Base-by-base conservation (phyloP, 2,888 invertebrate species). In the Apamea epomidion region DNA sequence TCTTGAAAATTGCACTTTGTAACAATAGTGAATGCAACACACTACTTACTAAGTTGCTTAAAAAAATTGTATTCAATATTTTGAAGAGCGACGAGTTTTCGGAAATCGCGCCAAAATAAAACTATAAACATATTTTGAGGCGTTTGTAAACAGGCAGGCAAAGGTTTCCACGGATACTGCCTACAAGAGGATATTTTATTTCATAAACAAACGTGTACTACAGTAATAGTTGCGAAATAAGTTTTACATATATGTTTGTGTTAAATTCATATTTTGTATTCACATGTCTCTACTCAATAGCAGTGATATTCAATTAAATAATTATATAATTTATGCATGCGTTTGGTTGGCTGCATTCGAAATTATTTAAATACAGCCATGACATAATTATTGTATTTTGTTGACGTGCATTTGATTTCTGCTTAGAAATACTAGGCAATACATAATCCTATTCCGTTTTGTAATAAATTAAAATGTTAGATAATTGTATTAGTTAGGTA, bases 351-450 rank as follows among this genome's bases (percentile, higher is more conserved):
- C 68, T 71, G 60, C 81, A 81, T 42, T 51, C n/a, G 70, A 25
- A 65, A 60, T 65, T 29, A 70, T 70, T 83, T 65, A 37, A 60
- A 54, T 62, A 60, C 58, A 69, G 42, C 82, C 86, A 60, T 75
- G 87, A 67, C 83, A 75, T 83, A 54, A 37, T 60, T 81, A 80
- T 65, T 51, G 1, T 25, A 45, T 62, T 82, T 71, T 80, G 42
- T 54, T 85, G 54, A 69, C 25, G 18, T 25, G 67, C 32, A 25
- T 62, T 37, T 54, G 37, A 72, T 21, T 7, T 58, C 54, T 48
- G 29, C 45, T 1, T 42, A 42, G 6, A 16, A n/a, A 29, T 54
- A 21, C 14, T 84, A 7, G 29, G 62, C 16, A 48, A 37, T n/a
- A 54, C 7, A 42, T 58, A 70, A 64, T 37, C 0, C 1, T 58